These are phyloP conservation scores for Zeugodacus cucurbitae DNA, from an alignment of 1,140 invertebrate species.

Conservation along the genomic window DNA sequence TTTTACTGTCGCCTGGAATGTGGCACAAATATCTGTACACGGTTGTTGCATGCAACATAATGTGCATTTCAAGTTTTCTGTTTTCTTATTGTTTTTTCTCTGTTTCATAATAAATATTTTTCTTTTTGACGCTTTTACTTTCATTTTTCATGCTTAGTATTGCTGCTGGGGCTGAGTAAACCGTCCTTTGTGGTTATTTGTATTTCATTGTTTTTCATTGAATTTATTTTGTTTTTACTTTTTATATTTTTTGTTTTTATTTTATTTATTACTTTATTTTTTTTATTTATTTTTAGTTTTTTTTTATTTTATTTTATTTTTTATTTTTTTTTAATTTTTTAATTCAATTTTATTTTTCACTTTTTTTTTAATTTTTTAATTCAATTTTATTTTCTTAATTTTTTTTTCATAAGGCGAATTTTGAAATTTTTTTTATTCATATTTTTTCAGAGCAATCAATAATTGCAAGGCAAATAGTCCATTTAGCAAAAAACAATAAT, in stretches of 20 bases:
- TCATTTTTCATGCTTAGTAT: background rate
- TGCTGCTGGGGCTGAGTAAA: background rate
- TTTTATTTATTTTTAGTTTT: background rate
- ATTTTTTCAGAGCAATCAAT: no score
- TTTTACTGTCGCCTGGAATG: slow-evolving; percentile 16
- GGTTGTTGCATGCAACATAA: background rate
- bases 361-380: background rate
- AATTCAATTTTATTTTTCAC: background rate
- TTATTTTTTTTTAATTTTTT: background rate
- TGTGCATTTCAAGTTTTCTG: background rate
- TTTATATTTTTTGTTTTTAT: background rate
- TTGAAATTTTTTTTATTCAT: background rate
- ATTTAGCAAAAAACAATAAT: no score
- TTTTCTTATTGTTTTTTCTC: background rate
- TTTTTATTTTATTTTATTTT: background rate
- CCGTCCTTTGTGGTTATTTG: background rate
- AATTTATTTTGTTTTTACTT: background rate
- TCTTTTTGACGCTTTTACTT: background rate
- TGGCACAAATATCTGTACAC: background rate
- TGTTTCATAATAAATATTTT: background rate
- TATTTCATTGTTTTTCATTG: background rate
- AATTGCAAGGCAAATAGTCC: no score
- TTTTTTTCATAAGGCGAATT: no score
- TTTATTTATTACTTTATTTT: background rate
- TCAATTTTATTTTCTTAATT: background rate